Conservation (phyloP, 35 echinoderm and acorn worm genomes). For the Holothuria glaberrima region DNA sequence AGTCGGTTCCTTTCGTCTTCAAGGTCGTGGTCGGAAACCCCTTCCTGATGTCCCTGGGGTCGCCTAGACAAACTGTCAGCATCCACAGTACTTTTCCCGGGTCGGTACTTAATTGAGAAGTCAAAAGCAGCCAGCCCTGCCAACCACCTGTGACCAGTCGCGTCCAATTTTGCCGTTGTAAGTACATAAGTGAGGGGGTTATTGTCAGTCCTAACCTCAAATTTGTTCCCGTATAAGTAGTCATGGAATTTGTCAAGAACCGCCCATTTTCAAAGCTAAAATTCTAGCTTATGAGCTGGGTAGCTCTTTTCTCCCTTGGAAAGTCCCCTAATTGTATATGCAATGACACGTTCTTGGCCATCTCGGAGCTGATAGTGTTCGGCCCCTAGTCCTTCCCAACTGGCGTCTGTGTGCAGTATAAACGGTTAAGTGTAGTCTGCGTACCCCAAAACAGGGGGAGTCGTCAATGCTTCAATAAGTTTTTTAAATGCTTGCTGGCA, state of each 20-base stretch:
- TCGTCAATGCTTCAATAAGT: background rate
- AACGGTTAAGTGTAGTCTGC: slow-evolving; percentile 22
- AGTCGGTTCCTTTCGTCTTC: too few species aligned
- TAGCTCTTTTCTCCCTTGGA: slow-evolving; percentile 18
- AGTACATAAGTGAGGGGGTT: slow-evolving; percentile 47
- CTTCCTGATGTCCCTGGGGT: background rate
- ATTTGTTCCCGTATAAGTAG: slow-evolving; percentile 7
- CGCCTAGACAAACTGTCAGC: slow-evolving; percentile 27
- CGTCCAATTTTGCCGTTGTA: slow-evolving; percentile 47
- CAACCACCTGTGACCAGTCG: slow-evolving; percentile 31
- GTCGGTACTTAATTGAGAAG: slow-evolving; percentile 39
- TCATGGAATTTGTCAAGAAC: too few species aligned
- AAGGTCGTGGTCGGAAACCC: too few species aligned
- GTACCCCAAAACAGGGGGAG: background rate
- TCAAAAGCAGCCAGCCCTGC: slow-evolving; percentile 11
- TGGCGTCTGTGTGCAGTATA: slow-evolving; percentile 34
- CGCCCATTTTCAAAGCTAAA: too few species aligned
- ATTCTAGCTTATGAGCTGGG: slow-evolving; percentile 41
- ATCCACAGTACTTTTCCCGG: slow-evolving; percentile 22
- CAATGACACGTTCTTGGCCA: background rate
- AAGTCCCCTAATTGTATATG: background rate
- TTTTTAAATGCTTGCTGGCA: background rate
- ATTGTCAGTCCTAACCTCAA: slow-evolving; percentile 38
- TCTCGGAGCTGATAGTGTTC: background rate
- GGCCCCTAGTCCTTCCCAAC: background rate